phyloP scores from a whole-genome alignment of 2,888 invertebrate species.

The Aphidius colemani region DNA sequence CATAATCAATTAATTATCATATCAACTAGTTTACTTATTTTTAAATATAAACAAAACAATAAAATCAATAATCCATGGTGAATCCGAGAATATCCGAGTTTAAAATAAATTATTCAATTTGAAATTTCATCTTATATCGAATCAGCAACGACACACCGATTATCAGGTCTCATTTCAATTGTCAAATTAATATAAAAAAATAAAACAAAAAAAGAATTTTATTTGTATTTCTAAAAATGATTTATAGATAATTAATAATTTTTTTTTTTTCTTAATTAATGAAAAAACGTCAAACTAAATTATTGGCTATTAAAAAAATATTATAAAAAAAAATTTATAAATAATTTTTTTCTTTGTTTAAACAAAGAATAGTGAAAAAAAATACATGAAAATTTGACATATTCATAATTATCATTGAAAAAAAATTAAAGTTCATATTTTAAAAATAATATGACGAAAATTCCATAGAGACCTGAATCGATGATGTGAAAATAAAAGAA shows the following conservation, averaged over 20 bases:
- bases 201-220: too few species aligned
- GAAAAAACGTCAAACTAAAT: too few species aligned
- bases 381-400: constrained; percentile 7
- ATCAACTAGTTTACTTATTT: not conserved
- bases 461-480: constrained; percentile 17
- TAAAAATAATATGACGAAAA: constrained; percentile 11
- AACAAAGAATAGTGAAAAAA: too few species aligned
- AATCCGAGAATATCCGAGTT: too few species aligned
- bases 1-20: constrained; percentile 15
- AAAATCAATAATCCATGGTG: too few species aligned
- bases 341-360: not conserved
- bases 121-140: constrained; percentile 10
- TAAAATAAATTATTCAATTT: not conserved
- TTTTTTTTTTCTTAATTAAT: too few species aligned
- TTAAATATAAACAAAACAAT: too few species aligned
- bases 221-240: too few species aligned
- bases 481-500: constrained; percentile 13
- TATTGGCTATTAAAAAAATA: too few species aligned
- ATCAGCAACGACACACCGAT: constrained; percentile 25
- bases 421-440: not conserved
- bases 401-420: not conserved
- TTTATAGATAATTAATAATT: too few species aligned
- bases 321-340: too few species aligned
- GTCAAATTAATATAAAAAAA: not conserved
- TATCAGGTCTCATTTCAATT: constrained; percentile 17